Percentiles rank a stretch among this genome's conserved stretches.
These are phyloP conservation scores for Atrichornis clamosus DNA, from an alignment of 2,113 vertebrate species.

Conservation along the genomic window DNA sequence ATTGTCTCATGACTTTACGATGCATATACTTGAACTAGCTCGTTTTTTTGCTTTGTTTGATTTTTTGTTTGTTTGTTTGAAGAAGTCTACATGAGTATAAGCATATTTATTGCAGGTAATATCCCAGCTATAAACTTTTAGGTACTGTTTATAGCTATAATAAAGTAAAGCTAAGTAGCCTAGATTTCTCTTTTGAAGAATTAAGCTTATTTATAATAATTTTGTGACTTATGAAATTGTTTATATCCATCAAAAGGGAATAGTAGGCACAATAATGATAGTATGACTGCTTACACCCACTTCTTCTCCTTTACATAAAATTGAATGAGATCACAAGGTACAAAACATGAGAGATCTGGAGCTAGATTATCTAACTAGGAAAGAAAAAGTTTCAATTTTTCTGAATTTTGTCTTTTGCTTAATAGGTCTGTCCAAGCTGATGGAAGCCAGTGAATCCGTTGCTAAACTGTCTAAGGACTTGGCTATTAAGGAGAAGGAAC, in stretches of 20 bases:
- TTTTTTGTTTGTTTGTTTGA: background rate
- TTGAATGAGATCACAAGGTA: background rate
- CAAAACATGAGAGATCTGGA: background rate
- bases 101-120: background rate
- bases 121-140: background rate
- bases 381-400: background rate
- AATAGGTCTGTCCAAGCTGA: conserved; percentile 80
- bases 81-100: background rate
- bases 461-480: conserved; percentile 73
- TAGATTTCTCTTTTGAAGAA: background rate
- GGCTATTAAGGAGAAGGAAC: conserved; percentile 81
- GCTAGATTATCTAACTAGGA: background rate
- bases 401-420: background rate
- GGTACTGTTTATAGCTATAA: background rate
- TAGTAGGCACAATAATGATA: background rate
- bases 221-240: background rate
- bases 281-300: background rate
- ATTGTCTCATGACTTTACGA: background rate
- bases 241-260: background rate
- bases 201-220: background rate
- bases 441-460: conserved; percentile 84
- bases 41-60: no score
- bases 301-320: background rate
- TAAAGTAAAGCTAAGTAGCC: background rate
- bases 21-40: background rate